phyloP scores from a whole-genome alignment of 2,888 invertebrate species.

The Fissipunctia ypsillon region DNA sequence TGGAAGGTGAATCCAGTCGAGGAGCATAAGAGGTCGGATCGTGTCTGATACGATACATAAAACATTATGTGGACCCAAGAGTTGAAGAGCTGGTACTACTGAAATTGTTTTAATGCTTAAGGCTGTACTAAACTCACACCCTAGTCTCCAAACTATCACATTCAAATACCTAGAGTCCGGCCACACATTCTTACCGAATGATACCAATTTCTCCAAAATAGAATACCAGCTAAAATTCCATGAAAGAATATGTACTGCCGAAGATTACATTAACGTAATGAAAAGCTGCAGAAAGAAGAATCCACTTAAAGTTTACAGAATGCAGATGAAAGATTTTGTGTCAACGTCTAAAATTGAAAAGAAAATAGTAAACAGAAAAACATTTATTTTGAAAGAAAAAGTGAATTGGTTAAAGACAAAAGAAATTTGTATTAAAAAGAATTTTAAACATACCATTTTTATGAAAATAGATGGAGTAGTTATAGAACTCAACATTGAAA shows the following conservation, averaged over 20 bases:
- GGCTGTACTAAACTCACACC: conserved; percentile 23
- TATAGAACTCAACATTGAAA: neutral
- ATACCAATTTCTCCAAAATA: conserved; percentile 42
- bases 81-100: conserved; percentile 29
- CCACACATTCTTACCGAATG: conserved; percentile 33
- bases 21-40: conserved; percentile 58
- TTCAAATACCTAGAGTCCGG: conserved; percentile 20
- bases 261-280: neutral
- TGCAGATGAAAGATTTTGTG: conserved; percentile 9
- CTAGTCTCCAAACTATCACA: conserved; percentile 9
- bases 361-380: neutral
- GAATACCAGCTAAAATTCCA: conserved; percentile 36
- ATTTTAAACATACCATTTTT: conserved; percentile 1
- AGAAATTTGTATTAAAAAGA: neutral
- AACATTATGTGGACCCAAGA: conserved; percentile 6
- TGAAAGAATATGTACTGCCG: conserved; percentile 35
- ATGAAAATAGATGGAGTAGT: neutral
- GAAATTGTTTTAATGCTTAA: conserved; percentile 41
- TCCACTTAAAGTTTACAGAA: conserved; percentile 9
- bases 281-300: conserved; percentile 6
- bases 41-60: conserved; percentile 31
- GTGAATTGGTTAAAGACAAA: no score
- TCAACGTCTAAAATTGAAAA: no score
- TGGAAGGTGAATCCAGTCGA: conserved; percentile 58
- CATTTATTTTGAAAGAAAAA: conserved; percentile 1